A percentile compares a stretch with the other conserved stretches of the same genome.
These are phyloP conservation scores for Hyphantria cunea DNA, from an alignment of 1,140 invertebrate species.

Conservation along the genomic window DNA sequence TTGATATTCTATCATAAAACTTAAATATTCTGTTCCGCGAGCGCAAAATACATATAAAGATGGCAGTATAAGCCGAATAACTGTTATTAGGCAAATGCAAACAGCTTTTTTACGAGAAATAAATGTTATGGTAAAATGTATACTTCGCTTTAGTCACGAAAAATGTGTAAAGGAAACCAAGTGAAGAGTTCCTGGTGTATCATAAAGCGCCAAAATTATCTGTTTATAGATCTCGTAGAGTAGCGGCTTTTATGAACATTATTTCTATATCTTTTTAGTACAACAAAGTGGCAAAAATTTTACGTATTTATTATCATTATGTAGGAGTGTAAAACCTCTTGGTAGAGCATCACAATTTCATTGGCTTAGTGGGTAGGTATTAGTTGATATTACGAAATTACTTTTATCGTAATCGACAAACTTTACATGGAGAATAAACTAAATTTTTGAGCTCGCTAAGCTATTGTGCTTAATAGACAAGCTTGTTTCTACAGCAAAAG, in stretches of 20 bases:
- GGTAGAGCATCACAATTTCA: neutral
- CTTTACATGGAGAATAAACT: no score
- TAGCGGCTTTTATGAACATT: slow-evolving; percentile 2
- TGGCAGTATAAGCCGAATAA: slow-evolving; percentile 23
- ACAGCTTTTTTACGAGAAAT: slow-evolving; percentile 31
- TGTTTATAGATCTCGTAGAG: slow-evolving; percentile 4
- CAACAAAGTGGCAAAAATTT: no score
- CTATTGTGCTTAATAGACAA: no score
- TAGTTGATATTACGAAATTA: neutral
- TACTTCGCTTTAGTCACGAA: slow-evolving; percentile 3
- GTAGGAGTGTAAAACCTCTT: neutral
- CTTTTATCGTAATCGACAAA: neutral
- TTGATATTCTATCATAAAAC: slow-evolving; percentile 21
- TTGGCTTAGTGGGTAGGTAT: neutral
- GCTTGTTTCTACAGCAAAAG: no score
- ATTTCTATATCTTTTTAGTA: neutral
- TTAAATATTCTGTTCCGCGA: slow-evolving; percentile 16
- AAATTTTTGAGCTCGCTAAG: no score
- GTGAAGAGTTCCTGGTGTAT: slow-evolving; percentile 20
- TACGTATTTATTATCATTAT: neutral
- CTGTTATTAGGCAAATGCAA: slow-evolving; percentile 27
- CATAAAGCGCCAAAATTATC: slow-evolving; percentile 25
- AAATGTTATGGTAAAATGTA: slow-evolving; percentile 26
- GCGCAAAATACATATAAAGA: slow-evolving; percentile 24
- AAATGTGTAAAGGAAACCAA: slow-evolving; percentile 18